Percentiles rank a stretch among this genome's conserved stretches.
Conservation (phyloP, 53 echinoderm and acorn worm genomes). For the Hippasteria phrygiana region DNA sequence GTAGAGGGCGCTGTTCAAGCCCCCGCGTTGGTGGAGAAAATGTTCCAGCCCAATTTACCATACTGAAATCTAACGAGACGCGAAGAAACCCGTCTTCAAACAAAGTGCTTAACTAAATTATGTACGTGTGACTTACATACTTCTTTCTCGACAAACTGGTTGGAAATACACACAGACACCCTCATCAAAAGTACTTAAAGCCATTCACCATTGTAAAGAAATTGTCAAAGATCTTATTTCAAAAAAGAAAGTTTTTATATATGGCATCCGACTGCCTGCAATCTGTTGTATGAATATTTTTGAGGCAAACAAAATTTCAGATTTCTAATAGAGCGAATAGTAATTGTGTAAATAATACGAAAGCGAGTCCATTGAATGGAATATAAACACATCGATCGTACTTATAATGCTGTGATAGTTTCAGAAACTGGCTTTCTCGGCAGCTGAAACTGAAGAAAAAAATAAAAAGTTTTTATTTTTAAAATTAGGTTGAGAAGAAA, state of each 20-base stretch:
- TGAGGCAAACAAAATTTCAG: slow-evolving; percentile 17
- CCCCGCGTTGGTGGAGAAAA: slow-evolving; percentile 87
- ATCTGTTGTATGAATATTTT: slow-evolving; percentile 47
- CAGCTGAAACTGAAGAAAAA: slow-evolving; percentile 39
- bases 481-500: slow-evolving; percentile 52
- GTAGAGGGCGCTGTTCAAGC: slow-evolving; percentile 81
- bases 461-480: slow-evolving; percentile 41
- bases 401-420: slow-evolving; percentile 44
- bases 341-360: slow-evolving; percentile 4
- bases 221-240: slow-evolving; percentile 5
- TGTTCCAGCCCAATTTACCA: slow-evolving; percentile 90
- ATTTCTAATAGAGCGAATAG: slow-evolving; percentile 13
- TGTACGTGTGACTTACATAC: neutral
- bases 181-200: slow-evolving; percentile 56
- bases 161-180: neutral
- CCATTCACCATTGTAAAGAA: neutral
- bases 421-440: slow-evolving; percentile 51
- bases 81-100: neutral
- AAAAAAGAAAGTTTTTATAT: slow-evolving; percentile 37
- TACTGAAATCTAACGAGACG: slow-evolving; percentile 61
- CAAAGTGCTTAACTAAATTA: slow-evolving; percentile 22
- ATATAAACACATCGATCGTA: slow-evolving; percentile 28
- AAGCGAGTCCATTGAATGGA: slow-evolving; percentile 29
- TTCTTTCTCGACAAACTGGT: neutral
- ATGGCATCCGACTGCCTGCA: slow-evolving; percentile 23